phyloP scores from a whole-genome alignment of 2,797 vertebrate genomes.

The Astyanax mexicanus region DNA sequence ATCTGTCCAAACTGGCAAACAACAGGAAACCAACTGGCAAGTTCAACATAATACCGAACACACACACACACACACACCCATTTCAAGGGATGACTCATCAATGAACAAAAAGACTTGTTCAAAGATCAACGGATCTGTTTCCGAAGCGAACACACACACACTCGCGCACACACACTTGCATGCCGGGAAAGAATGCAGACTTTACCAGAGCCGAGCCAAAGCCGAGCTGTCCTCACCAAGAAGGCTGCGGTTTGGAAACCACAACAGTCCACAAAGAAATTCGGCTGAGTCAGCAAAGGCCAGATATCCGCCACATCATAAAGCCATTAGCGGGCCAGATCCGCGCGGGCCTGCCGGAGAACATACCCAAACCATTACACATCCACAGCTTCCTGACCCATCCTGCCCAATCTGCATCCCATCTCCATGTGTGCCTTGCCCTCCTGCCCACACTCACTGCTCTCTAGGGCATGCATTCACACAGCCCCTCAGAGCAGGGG shows the following conservation, averaged over 20 bases:
- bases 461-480: not conserved
- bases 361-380: slow-evolving; percentile 41
- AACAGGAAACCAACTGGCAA: slow-evolving; percentile 62
- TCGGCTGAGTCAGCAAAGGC: slow-evolving; percentile 76
- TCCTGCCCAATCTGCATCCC: not conserved
- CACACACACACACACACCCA: slow-evolving; percentile 67
- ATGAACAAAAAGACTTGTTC: slow-evolving; percentile 79
- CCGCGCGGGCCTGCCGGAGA: not conserved
- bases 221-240: slow-evolving; percentile 13
- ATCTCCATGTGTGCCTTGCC: slow-evolving; percentile 5
- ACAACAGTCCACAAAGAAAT: slow-evolving; percentile 27
- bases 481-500: not conserved
- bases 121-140: slow-evolving; percentile 55
- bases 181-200: not conserved
- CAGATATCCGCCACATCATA: slow-evolving; percentile 67
- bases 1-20: not conserved
- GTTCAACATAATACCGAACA: slow-evolving; percentile 61
- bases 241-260: slow-evolving; percentile 14
- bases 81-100: slow-evolving; percentile 71
- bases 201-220: slow-evolving; percentile 10
- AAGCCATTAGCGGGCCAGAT: slow-evolving; percentile 6
- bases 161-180: slow-evolving; percentile 32
- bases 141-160: not conserved
- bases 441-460: not conserved
- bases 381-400: not conserved